These are phyloP conservation scores for Biston betularia DNA, from an alignment of 2,888 invertebrate species.

Conservation along the genomic window DNA sequence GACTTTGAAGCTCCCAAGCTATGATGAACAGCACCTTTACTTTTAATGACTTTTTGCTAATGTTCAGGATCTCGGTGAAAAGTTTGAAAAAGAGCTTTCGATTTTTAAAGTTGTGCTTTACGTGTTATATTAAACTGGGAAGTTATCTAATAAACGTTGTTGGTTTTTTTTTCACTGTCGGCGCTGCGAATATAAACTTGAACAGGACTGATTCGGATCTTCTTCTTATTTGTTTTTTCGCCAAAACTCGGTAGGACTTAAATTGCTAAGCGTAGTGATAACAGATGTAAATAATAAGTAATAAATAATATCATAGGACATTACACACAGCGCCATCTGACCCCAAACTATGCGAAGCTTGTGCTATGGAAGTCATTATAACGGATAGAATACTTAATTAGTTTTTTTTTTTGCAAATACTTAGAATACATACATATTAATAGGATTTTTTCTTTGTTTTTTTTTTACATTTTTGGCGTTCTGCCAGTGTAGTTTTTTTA, in stretches of 20 bases:
- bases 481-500: no score
- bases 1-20: slow-evolving; percentile 70
- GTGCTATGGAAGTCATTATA: no score
- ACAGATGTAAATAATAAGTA: no score
- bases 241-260: neutral
- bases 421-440: no score
- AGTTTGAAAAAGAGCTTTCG: slow-evolving; percentile 64
- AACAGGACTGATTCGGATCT: no score
- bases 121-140: slow-evolving; percentile 40
- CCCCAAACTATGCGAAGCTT: no score
- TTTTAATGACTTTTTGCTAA: slow-evolving; percentile 86
- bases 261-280: no score
- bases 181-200: neutral
- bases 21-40: slow-evolving; percentile 83
- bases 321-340: no score
- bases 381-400: no score
- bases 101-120: slow-evolving; percentile 56
- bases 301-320: no score
- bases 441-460: no score
- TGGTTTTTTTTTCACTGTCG: slow-evolving; percentile 21
- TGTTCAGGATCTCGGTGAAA: slow-evolving; percentile 74
- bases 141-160: slow-evolving; percentile 44
- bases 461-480: no score
- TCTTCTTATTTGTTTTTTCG: neutral
- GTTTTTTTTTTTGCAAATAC: neutral